These are phyloP conservation scores for Petrocephalus sullivani DNA, from an alignment of 2,797 vertebrate genomes.

Conservation along the genomic window DNA sequence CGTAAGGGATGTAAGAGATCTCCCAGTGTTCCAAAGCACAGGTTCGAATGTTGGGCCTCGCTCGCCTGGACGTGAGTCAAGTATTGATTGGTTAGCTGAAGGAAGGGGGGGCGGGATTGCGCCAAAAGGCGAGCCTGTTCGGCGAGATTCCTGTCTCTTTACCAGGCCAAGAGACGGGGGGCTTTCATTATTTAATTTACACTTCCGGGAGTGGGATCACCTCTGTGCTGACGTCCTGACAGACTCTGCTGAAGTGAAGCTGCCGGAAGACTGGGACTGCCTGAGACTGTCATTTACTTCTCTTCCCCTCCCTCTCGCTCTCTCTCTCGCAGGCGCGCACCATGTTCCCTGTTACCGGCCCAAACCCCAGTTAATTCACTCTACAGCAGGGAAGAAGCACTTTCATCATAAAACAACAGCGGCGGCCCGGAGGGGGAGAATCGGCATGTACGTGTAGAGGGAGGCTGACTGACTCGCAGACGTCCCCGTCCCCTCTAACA, in stretches of 20 bases:
- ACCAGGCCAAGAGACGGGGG: slow-evolving; percentile 25
- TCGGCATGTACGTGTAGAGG: not conserved
- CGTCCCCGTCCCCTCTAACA: not conserved
- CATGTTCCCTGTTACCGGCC: slow-evolving; percentile 32
- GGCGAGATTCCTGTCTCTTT: slow-evolving; percentile 28
- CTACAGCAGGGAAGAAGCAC: slow-evolving; percentile 32
- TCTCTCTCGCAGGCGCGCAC: not conserved
- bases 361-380: slow-evolving; percentile 43
- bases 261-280: slow-evolving; percentile 35
- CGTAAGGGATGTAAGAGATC: not conserved
- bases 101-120: slow-evolving; percentile 41
- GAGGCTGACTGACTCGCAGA: not conserved
- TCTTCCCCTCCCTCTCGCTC: not conserved
- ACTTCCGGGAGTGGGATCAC: slow-evolving; percentile 42
- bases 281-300: slow-evolving; percentile 48
- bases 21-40: not conserved
- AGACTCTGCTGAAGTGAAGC: slow-evolving; percentile 42
- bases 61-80: slow-evolving; percentile 42
- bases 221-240: slow-evolving; percentile 34
- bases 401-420: not conserved
- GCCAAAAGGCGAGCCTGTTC: slow-evolving; percentile 50
- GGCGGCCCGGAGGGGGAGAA: not conserved
- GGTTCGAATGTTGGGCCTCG: not conserved
- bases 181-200: slow-evolving; percentile 57
- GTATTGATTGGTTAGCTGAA: slow-evolving; percentile 57